Conservation (phyloP, 2,888 invertebrate species). For the Phlogophora meticulosa region DNA sequence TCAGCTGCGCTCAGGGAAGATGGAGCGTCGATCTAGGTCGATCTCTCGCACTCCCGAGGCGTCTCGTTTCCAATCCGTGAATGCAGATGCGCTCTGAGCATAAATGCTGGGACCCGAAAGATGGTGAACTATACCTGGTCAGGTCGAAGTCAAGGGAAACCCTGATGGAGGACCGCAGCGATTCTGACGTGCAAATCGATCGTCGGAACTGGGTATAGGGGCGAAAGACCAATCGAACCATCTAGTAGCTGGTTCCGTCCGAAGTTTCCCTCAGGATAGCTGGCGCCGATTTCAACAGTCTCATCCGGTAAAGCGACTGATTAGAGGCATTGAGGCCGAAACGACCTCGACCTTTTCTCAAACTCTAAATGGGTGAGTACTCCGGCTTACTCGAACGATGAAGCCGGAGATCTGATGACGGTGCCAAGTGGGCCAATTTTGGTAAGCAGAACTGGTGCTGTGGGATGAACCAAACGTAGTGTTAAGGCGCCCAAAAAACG, state of each 20-base stretch:
- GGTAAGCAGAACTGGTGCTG: constrained; percentile 96
- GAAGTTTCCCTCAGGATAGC: constrained; percentile 95
- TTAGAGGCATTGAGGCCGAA: constrained; percentile 93
- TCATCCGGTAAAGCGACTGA: constrained; percentile 95
- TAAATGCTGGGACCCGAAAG: constrained; percentile 94
- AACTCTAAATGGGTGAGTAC: constrained; percentile 94
- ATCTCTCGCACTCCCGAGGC: constrained; percentile 91
- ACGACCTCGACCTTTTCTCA: constrained; percentile 94
- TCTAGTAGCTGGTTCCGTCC: constrained; percentile 95
- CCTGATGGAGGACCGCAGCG: constrained; percentile 94
- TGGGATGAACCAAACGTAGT: constrained; percentile 94
- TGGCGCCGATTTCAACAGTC: constrained; percentile 88
- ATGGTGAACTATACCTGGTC: constrained; percentile 94
- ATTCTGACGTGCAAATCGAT: constrained; percentile 95
- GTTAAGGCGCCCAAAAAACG: constrained; percentile 93
- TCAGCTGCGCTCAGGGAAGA: constrained; percentile 83
- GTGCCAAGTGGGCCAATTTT: constrained; percentile 94
- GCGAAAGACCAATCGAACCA: constrained; percentile 94
- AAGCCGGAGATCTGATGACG: constrained; percentile 90
- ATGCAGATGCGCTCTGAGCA: constrained; percentile 91
- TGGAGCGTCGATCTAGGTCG: constrained; percentile 81
- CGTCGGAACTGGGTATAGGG: constrained; percentile 94
- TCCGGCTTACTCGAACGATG: constrained; percentile 91
- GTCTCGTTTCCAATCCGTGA: constrained; percentile 86
- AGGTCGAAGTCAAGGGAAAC: constrained; percentile 93